Base-by-base conservation (phyloP, 2,797 vertebrate genomes). In the Tenualosa thibaudeaui region DNA sequence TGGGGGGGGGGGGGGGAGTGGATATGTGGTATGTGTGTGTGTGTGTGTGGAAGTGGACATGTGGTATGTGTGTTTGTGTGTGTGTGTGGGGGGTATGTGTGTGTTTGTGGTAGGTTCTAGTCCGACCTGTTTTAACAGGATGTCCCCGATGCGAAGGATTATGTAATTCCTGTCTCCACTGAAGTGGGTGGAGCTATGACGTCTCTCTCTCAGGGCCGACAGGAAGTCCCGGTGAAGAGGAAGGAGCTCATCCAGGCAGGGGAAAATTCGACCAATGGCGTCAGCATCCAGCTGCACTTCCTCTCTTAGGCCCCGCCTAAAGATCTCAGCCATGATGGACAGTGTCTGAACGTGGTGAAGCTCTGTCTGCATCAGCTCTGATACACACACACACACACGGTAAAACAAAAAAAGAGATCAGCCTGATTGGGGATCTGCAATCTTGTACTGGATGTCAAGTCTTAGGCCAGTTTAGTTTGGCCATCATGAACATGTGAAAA, bases 311-410 rank as follows among this genome's bases (percentile, higher is more conserved):
- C 98, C 98, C 50, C 96, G 96, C 86, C 98, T 94, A 94, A 98
- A 99, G 90, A 99, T 94, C 95, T 98, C 97, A 0, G 97, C 97
- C 98, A 99, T 99, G 93, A 99, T 96, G 91, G 96, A 94, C 43
- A 99, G 92, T 0, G 97, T 99, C 93, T 97, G 97, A 56, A 99
- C 95, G 90, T 99, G 98, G 92, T 99, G 98, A 51, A 97, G 91
- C 95, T 99, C 98, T 0, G 98, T 99, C 92, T 98, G 98, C 97
- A 99, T 98, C 89, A 99, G 95, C 91, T 99, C 98, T 99, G 91
- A 22, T 81, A 13, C 26, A 13, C 40, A 19, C 40, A 78, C 17
- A 71, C 9, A 40, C 26, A 71, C 13, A 17, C 26, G 31, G 31
- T 31, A 31, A 31, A 31, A 31, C 31, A 31, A 31, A 31, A 31